Conservation (phyloP, 2,888 invertebrate genomes). For the Oscheius sp. region DNA sequence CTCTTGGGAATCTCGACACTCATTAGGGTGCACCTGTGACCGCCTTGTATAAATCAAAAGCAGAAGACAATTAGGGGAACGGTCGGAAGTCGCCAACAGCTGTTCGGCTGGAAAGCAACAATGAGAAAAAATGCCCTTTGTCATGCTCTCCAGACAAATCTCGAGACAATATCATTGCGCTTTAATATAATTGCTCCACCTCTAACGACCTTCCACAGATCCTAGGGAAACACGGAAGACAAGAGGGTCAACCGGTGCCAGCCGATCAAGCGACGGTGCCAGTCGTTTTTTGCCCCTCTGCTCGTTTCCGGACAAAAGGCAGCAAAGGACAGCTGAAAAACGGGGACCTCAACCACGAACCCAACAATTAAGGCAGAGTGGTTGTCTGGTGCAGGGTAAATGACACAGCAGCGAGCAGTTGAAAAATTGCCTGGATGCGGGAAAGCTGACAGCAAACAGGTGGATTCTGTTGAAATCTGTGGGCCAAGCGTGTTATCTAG, state of each 20-base stretch:
- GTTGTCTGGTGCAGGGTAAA: not conserved
- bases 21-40: constrained; percentile 16
- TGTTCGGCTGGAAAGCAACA: constrained; percentile 5
- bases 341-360: constrained; percentile 13
- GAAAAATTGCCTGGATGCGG: not conserved
- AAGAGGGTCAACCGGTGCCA: constrained; percentile 29
- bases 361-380: constrained; percentile 19
- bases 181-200: too few species aligned
- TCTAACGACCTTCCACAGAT: not conserved
- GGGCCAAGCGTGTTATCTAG: too few species aligned
- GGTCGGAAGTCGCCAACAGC: constrained; percentile 19
- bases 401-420: not conserved
- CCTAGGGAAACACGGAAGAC: not conserved
- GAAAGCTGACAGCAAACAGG: not conserved
- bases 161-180: too few species aligned
- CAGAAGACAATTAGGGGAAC: constrained; percentile 20
- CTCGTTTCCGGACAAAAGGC: constrained; percentile 23
- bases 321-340: constrained; percentile 24
- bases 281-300: constrained; percentile 20
- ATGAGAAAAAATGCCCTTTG: too few species aligned
- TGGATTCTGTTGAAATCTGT: too few species aligned
- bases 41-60: constrained; percentile 31
- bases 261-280: constrained; percentile 3
- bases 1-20: too few species aligned
- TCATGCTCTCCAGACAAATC: too few species aligned